phyloP scores from a whole-genome alignment of 2,113 vertebrate species.

The Lipophrys pholis region DNA sequence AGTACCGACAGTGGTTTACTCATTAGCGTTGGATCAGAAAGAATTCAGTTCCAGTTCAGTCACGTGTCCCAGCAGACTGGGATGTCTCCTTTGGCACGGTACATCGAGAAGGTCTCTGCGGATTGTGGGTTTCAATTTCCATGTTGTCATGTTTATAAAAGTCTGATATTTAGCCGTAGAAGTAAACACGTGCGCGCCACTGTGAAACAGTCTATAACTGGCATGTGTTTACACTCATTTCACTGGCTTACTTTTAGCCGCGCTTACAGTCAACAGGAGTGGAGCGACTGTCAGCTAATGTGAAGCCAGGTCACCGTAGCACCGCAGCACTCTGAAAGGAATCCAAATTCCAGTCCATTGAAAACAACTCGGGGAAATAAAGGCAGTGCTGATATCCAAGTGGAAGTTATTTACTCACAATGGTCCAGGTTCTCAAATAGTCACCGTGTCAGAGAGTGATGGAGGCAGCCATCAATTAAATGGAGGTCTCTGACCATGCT shows the following conservation, averaged over 20 bases:
- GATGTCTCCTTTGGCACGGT: slow-evolving; percentile 76
- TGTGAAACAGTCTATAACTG: slow-evolving; percentile 39
- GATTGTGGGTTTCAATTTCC: slow-evolving; percentile 68
- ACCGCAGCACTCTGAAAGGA: slow-evolving; percentile 54
- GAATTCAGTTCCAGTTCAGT: slow-evolving; percentile 41
- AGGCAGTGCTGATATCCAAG: slow-evolving; percentile 31
- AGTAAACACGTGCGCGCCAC: slow-evolving; percentile 65
- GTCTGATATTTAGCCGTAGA: slow-evolving; percentile 66
- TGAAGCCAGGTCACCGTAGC: slow-evolving; percentile 68
- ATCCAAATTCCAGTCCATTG: slow-evolving; percentile 58
- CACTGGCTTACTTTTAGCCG: slow-evolving; percentile 50
- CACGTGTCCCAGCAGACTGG: slow-evolving; percentile 51
- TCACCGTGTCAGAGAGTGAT: slow-evolving; percentile 34
- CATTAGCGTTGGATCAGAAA: slow-evolving; percentile 7
- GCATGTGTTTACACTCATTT: slow-evolving; percentile 48
- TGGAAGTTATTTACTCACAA: too few relatives aligned
- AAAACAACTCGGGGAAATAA: slow-evolving; percentile 60
- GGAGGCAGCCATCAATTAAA: slow-evolving; percentile 23
- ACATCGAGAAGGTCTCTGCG: slow-evolving; percentile 73
- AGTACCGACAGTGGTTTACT: slow-evolving; percentile 16
- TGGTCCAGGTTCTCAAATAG: slow-evolving; percentile 3
- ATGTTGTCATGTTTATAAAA: slow-evolving; percentile 72
- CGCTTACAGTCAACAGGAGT: slow-evolving; percentile 49
- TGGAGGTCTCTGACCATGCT: slow-evolving; percentile 7
- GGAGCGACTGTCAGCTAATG: slow-evolving; percentile 55